Evolutionary conservation across 2,797 vertebrate genomes (phyloP).

Genomic region (Parauchenoglanis punctatus): DNA sequence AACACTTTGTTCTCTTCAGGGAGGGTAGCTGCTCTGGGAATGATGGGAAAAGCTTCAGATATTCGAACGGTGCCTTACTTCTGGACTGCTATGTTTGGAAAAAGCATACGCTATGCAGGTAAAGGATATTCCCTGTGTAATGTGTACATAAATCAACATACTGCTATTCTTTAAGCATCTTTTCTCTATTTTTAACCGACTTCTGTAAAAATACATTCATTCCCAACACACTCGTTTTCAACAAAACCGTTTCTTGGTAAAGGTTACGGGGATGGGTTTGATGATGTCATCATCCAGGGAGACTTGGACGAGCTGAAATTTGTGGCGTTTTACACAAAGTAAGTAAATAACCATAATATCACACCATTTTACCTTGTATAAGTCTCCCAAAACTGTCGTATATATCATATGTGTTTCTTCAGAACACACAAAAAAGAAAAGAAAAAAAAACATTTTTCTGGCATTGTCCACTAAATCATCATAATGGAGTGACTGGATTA

Average conservation of each 20-base stretch:
- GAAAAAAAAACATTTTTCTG: not conserved
- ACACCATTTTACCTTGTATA: not conserved
- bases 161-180: not conserved
- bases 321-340: conserved; percentile 98
- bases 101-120: conserved; percentile 94
- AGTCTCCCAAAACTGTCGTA: not conserved
- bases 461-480: not conserved
- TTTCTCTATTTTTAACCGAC: not conserved
- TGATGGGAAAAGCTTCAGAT: conserved; percentile 88
- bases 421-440: not conserved
- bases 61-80: conserved; percentile 92
- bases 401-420: not conserved
- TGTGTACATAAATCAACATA: not conserved
- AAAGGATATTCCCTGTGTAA: conserved; percentile 14
- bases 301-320: conserved; percentile 96
- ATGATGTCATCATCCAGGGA: conserved; percentile 97
- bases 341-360: conserved; percentile 62
- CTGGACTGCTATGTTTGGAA: conserved; percentile 98
- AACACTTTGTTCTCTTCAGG: conserved; percentile 71
- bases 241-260: conserved; percentile 50
- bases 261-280: conserved; percentile 97
- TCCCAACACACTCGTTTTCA: not conserved
- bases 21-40: conserved; percentile 88
- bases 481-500: not conserved
- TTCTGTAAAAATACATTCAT: not conserved